Conservation (phyloP, 2,797 vertebrate genomes). For the Ispidina lecontei region DNA sequence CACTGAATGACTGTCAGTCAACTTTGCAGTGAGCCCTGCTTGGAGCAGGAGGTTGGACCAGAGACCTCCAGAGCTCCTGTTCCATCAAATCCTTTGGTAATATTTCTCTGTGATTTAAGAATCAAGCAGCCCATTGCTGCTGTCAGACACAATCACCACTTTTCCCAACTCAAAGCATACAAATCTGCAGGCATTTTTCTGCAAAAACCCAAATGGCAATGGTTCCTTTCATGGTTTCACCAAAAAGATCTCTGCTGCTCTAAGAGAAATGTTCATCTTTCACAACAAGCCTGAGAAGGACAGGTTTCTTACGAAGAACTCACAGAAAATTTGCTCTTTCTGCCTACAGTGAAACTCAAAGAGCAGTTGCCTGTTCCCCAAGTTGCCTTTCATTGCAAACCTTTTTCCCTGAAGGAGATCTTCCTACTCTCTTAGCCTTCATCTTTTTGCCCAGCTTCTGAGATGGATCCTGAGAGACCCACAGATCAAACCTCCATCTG, state of each 20-base stretch:
- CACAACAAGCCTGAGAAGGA: neutral
- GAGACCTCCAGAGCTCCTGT: neutral
- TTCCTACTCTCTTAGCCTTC: neutral
- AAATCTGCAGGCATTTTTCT: neutral
- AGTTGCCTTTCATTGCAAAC: neutral
- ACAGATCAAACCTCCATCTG: neutral
- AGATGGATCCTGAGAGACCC: neutral
- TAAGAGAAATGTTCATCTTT: neutral
- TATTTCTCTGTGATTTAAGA: neutral
- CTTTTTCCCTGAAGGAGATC: neutral
- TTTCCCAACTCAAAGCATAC: neutral
- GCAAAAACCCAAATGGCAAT: neutral
- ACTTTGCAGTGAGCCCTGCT: neutral
- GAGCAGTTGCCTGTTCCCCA: neutral
- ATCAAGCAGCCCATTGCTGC: neutral
- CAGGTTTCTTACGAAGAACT: neutral
- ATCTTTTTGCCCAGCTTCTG: neutral
- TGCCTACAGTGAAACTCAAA: rapidly evolving
- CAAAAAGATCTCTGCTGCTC: neutral
- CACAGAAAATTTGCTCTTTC: neutral
- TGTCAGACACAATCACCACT: neutral
- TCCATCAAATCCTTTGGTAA: neutral
- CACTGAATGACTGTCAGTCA: neutral
- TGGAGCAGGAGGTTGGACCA: neutral
- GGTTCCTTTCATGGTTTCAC: neutral